These are phyloP conservation scores for Catajapyx aquilonaris DNA, from an alignment of 1,140 invertebrate species.

Conservation along the genomic window DNA sequence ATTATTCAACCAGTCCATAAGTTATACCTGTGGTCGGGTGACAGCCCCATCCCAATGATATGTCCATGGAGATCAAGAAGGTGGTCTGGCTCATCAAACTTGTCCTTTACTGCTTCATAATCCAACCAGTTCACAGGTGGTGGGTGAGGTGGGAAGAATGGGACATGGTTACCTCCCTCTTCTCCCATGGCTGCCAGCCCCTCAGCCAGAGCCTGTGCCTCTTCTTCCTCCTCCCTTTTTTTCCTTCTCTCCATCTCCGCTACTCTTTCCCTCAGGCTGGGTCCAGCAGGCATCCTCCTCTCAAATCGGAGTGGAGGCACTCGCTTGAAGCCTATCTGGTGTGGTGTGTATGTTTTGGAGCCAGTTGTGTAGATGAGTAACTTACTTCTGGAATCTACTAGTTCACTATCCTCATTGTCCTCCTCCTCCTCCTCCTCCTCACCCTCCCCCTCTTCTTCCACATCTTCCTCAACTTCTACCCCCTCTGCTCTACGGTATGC, in stretches of 20 bases:
- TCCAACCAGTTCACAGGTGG: conserved; percentile 42
- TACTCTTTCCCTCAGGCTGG: conserved; percentile 39
- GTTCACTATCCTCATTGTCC: conserved; percentile 15
- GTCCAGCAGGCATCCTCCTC: conserved; percentile 40
- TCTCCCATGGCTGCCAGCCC: background rate
- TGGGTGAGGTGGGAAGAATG: conserved; percentile 16
- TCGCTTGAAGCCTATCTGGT: conserved; percentile 66
- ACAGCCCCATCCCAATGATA: conserved; percentile 73
- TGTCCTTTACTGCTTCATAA: conserved; percentile 41
- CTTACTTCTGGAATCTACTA: conserved; percentile 33
- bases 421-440: conserved; percentile 19
- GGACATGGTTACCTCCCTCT: no score
- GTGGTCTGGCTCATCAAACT: conserved; percentile 59
- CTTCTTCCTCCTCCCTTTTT: conserved; percentile 24
- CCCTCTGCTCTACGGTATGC: conserved; percentile 31
- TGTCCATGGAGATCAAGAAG: conserved; percentile 71
- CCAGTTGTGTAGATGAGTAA: conserved; percentile 72
- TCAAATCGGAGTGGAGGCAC: conserved; percentile 52
- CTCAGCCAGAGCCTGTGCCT: conserved; percentile 16
- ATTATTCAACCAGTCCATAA: no score
- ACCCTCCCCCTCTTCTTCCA: conserved; percentile 14
- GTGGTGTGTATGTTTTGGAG: conserved; percentile 63
- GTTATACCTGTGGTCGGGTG: conserved; percentile 71
- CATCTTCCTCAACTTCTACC: background rate
- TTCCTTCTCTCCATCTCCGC: conserved; percentile 31